These are phyloP conservation scores for Oreochromis niloticus DNA, from an alignment of 2,113 vertebrate species.

Conservation along the genomic window DNA sequence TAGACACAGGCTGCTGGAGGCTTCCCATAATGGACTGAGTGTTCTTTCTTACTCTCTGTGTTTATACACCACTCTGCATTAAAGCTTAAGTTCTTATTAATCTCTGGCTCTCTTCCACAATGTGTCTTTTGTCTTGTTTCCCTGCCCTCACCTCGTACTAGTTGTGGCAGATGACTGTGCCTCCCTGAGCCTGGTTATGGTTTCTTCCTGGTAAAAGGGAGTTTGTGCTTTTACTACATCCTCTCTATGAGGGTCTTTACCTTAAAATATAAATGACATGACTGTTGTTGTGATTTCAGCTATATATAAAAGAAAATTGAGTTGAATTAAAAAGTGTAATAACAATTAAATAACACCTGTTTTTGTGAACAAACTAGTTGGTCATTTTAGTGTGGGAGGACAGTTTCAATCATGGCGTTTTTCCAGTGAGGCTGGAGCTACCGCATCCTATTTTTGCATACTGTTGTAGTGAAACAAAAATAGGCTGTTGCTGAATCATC, in stretches of 20 bases:
- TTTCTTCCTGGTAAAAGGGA: fast-evolving
- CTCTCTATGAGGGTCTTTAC: background rate
- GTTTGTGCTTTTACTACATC: background rate
- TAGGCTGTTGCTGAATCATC: slow-evolving; percentile 9
- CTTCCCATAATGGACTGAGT: background rate
- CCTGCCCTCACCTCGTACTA: background rate
- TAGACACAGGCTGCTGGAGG: background rate
- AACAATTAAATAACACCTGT: background rate
- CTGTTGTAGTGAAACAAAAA: background rate
- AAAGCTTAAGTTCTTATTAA: background rate
- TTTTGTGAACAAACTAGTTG: background rate
- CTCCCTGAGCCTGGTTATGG: background rate
- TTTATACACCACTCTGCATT: background rate
- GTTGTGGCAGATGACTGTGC: background rate
- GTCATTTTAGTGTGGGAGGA: background rate
- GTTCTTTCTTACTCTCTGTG: background rate
- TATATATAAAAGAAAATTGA: background rate
- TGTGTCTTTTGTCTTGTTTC: background rate
- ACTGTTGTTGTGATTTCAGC: no score
- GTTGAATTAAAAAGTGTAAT: background rate
- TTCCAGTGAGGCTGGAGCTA: background rate
- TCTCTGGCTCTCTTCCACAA: background rate
- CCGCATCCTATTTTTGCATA: background rate
- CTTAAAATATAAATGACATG: no score
- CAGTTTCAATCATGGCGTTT: background rate